Evolutionary conservation across 2,113 vertebrate species (phyloP).

Genomic region (Andinoacara biseriatus): DNA sequence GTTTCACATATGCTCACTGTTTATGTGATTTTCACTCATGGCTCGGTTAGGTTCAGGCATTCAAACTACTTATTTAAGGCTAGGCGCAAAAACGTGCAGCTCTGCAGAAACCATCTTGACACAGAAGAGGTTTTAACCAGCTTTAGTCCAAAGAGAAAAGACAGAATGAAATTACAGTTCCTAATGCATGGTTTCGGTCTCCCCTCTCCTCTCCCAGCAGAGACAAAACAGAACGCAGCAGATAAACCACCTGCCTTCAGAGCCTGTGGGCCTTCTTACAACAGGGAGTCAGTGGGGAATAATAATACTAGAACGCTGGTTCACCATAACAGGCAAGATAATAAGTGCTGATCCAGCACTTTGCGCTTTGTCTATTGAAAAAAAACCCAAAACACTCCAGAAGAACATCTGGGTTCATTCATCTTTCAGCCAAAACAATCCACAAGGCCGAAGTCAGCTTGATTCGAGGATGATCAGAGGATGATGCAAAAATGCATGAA

Average conservation of each 20-base stretch:
- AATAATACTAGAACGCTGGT: not conserved
- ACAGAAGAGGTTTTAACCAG: too few relatives aligned
- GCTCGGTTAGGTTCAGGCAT: not conserved
- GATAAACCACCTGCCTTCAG: not conserved
- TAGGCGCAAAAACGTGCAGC: not conserved
- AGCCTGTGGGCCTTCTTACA: not conserved
- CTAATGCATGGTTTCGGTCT: not conserved
- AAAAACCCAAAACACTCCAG: not conserved
- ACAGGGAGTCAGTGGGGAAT: not conserved
- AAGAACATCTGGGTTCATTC: not conserved
- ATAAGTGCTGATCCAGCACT: not conserved
- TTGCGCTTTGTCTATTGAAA: not conserved
- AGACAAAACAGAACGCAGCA: not conserved
- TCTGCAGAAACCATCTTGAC: not conserved
- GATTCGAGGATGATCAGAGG: too few relatives aligned
- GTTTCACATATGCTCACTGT: not conserved
- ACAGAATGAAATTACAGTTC: not conserved
- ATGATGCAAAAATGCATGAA: not conserved
- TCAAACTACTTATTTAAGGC: not conserved
- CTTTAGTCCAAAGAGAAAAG: not conserved
- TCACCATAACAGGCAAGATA: not conserved
- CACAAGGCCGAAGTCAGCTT: not conserved
- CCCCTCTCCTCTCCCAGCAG: not conserved
- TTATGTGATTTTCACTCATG: not conserved
- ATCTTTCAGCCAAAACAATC: not conserved